phyloP scores from a whole-genome alignment of 2,113 vertebrate species.

The Danionella cerebrum region DNA sequence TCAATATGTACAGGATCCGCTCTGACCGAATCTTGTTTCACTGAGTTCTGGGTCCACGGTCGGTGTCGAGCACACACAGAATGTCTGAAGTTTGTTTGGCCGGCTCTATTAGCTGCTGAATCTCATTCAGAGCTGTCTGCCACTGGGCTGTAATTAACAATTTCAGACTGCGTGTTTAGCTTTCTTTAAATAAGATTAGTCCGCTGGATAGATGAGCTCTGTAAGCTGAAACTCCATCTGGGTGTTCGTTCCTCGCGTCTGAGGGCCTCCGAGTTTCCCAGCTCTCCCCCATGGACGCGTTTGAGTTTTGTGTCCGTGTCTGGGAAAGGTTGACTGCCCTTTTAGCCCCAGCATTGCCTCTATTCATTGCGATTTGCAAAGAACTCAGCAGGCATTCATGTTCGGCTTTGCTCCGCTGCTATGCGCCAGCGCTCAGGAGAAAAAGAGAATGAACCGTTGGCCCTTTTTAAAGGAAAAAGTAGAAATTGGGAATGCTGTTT shows the following conservation, averaged over 20 bases:
- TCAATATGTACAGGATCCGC: neutral
- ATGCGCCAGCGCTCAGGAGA: conserved; percentile 11
- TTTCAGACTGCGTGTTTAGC: conserved; percentile 12
- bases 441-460: conserved; percentile 25
- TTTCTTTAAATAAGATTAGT: conserved; percentile 17
- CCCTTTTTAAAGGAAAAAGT: neutral
- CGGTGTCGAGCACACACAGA: conserved; percentile 10
- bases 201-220: neutral
- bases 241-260: neutral
- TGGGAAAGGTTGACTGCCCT: conserved; percentile 33
- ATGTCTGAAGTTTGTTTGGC: conserved; percentile 23
- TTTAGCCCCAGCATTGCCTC: conserved; percentile 21
- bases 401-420: conserved; percentile 16
- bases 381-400: conserved; percentile 27
- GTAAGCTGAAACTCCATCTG: conserved; percentile 12
- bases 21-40: conserved; percentile 18
- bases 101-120: conserved; percentile 5
- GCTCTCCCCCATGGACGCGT: conserved; percentile 18
- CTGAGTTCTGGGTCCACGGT: no score
- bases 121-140: neutral
- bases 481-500: neutral
- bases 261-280: neutral
- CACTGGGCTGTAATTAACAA: conserved; percentile 26
- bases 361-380: conserved; percentile 21
- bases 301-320: conserved; percentile 5